A percentile compares a stretch with the other conserved stretches of the same genome.
phyloP scores from a whole-genome alignment of 2,888 invertebrate genomes.

The Acrocera orbiculus region DNA sequence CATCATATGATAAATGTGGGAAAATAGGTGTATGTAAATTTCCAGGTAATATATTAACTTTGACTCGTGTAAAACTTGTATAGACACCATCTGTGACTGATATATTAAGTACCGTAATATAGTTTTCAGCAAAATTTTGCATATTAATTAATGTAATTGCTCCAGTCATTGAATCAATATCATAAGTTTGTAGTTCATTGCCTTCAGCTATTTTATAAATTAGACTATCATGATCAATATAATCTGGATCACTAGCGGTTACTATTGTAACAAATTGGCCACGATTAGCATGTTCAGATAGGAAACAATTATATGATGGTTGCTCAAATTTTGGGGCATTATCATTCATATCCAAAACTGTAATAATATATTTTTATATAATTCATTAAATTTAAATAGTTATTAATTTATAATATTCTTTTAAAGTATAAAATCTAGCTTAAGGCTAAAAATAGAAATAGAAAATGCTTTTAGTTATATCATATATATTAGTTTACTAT shows the following conservation, averaged over 20 bases:
- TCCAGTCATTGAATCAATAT: slow-evolving; percentile 40
- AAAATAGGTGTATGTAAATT: slow-evolving; percentile 69
- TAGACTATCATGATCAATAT: slow-evolving; percentile 53
- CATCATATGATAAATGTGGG: slow-evolving; percentile 57
- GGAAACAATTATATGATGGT: slow-evolving; percentile 53
- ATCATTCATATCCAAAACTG: slow-evolving; percentile 80
- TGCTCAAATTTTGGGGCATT: slow-evolving; percentile 76
- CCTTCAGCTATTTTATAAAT: slow-evolving; percentile 69
- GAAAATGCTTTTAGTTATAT: too few relatives aligned
- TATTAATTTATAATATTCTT: too few relatives aligned
- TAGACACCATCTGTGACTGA: slow-evolving; percentile 93
- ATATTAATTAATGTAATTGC: slow-evolving; percentile 56
- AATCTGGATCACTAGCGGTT: slow-evolving; percentile 76
- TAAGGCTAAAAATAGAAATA: too few relatives aligned
- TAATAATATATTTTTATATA: slow-evolving; percentile 12
- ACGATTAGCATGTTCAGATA: slow-evolving; percentile 65
- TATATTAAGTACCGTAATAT: slow-evolving; percentile 60
- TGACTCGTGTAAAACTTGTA: slow-evolving; percentile 69
- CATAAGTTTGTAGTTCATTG: slow-evolving; percentile 58
- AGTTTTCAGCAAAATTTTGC: slow-evolving; percentile 48
- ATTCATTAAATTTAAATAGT: background rate
- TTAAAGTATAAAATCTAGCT: too few relatives aligned
- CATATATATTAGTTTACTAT: too few relatives aligned
- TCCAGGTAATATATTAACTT: slow-evolving; percentile 58
- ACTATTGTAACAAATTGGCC: slow-evolving; percentile 80